Evolutionary conservation across 1,140 invertebrate genomes (phyloP), one percentile per base, ranked within the genome.

Genomic region (Macrosteles quadrilineatus): DNA sequence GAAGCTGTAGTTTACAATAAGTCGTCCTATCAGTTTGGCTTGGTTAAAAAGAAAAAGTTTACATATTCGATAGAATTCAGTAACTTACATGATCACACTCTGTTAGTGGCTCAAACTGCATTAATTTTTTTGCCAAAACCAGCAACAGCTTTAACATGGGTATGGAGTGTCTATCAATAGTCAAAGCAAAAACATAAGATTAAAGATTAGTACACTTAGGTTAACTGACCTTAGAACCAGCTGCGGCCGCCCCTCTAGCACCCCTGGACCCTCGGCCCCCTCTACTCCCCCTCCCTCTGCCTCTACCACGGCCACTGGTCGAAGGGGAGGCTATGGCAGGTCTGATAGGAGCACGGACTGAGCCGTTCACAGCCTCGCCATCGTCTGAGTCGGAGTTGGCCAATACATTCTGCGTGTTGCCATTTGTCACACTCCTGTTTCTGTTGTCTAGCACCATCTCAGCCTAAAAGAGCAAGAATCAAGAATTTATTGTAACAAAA

Each of bases 221-320:
- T n/a, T n/a, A n/a, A n/a, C 47, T 50, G 3, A 50, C 27, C 66
- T 50, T 27, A 9, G 30, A 29, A 4, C 50, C 19, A 11, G 45
- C 57, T 21, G 29, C 43, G 0, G 11, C 27, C 3, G 31, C 19
- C 1, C 19, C 68, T 43, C 68, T 63, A 6, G 55, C 23, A n/a
- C 55, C 57, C 17, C 47, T n/a, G n/a, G n/a, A n/a, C n/a, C 63
- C 29, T 17, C 30, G 50, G 2, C 67, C 57, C 11, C 65, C 40
- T n/a, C 63, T 64, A 4, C 71, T 14, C 12, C 68, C 55, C 9
- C 71, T 27, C 32, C 29, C 30, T 57, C 68, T 30, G 31, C 71
- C 45, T 29, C 69, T 47, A 1, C 66, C 32, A 19, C 30, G 12
- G 32, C 4, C 32, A 19, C 14, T 63, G 29, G 14, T 2, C 29